Evolutionary conservation across 2,797 vertebrate species (phyloP).

Genomic region (Argentina silus): DNA sequence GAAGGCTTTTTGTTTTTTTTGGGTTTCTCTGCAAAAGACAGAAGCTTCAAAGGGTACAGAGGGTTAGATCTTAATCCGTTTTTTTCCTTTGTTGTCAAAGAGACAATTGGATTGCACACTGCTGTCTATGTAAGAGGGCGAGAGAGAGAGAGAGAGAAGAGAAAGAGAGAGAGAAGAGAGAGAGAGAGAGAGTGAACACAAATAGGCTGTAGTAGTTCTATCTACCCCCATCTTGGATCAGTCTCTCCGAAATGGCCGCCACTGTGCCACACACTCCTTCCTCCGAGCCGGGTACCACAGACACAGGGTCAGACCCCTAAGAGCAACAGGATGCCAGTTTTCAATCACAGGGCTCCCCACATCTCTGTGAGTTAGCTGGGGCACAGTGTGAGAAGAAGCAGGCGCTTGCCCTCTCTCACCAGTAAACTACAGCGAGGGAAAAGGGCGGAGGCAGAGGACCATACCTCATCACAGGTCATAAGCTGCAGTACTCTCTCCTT

Average conservation of each 20-base stretch:
- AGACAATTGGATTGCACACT: conserved; percentile 84
- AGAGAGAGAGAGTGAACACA: conserved; percentile 24
- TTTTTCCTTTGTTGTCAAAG: conserved; percentile 39
- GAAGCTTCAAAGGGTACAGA: conserved; percentile 65
- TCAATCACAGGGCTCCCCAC: conserved; percentile 77
- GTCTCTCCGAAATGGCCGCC: conserved; percentile 78
- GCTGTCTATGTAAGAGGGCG: conserved; percentile 68
- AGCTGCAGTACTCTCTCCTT: too few species aligned
- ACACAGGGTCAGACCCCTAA: conserved; percentile 80
- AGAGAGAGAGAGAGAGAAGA: conserved; percentile 52
- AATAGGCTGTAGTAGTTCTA: conserved; percentile 45
- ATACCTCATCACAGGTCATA: neutral
- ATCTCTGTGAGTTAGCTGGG: conserved; percentile 81
- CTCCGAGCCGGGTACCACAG: conserved; percentile 75
- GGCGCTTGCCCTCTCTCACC: conserved; percentile 74
- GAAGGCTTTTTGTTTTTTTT: conserved; percentile 17
- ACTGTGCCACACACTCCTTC: conserved; percentile 79
- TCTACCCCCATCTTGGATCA: conserved; percentile 81
- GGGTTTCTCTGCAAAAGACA: conserved; percentile 49
- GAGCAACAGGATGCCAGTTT: conserved; percentile 77
- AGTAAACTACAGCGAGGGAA: conserved; percentile 65
- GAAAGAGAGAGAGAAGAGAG: conserved; percentile 44
- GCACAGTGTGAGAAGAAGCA: conserved; percentile 84
- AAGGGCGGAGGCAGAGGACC: neutral
- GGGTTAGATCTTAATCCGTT: conserved; percentile 73